Evolutionary conservation across 2,888 invertebrate species (phyloP).

Genomic region (Meteorus colon): DNA sequence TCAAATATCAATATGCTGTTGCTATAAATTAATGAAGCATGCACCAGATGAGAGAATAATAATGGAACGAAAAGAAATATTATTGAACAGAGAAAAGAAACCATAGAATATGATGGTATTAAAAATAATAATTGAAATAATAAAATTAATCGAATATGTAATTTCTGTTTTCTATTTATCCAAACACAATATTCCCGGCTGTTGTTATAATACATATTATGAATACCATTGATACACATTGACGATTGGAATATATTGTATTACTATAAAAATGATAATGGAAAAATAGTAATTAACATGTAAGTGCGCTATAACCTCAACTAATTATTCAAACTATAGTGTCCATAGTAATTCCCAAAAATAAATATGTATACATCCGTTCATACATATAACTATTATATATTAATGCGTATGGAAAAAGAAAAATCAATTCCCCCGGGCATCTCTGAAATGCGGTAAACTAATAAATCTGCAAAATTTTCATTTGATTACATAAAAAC

Average conservation of each 20-base stretch:
- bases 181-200: neutral
- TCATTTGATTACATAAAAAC: constrained; percentile 16
- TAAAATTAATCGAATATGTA: neutral
- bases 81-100: neutral
- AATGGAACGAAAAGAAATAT: constrained; percentile 11
- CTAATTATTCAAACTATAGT: neutral
- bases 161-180: neutral
- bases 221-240: neutral
- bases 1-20: constrained; percentile 4
- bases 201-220: neutral
- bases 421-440: constrained; percentile 34
- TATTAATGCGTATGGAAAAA: constrained; percentile 10
- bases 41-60: neutral
- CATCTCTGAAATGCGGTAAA: constrained; percentile 12
- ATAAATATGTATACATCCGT: neutral
- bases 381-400: constrained; percentile 8
- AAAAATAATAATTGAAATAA: constrained; percentile 1
- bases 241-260: neutral
- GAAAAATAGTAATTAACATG: neutral
- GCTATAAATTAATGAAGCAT: neutral
- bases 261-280: neutral
- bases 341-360: neutral
- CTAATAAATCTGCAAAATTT: neutral
- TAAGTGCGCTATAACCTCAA: neutral
- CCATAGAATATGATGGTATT: neutral